A percentile compares a stretch with the other conserved stretches of the same genome.
Conservation (phyloP, 2,113 vertebrate genomes). For the Corydoras maculifer region DNA sequence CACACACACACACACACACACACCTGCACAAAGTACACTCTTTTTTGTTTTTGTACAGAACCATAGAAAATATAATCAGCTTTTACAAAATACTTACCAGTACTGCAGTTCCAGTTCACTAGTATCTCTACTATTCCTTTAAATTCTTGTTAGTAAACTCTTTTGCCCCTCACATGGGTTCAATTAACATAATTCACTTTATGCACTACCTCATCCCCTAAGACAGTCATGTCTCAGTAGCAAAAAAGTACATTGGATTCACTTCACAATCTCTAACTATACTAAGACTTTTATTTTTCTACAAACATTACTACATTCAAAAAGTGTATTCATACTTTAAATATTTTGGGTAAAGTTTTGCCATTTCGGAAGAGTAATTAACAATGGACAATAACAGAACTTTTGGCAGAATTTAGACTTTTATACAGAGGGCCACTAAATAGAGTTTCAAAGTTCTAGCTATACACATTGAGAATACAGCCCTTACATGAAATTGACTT, state of each 20-base stretch:
- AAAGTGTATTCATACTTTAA: too few species aligned
- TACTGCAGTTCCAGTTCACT: background rate
- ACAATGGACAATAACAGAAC: too few species aligned
- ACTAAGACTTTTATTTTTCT: too few species aligned
- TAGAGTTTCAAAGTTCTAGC: too few species aligned
- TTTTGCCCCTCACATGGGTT: constrained; percentile 21
- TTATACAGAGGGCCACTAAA: too few species aligned
- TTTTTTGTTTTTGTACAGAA: background rate
- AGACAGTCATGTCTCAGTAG: background rate
- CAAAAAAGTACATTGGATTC: background rate
- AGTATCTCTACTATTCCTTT: background rate
- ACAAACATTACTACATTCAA: too few species aligned
- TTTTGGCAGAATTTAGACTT: too few species aligned
- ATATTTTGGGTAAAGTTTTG: too few species aligned
- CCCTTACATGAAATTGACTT: too few species aligned
- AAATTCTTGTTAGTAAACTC: background rate
- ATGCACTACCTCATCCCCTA: background rate
- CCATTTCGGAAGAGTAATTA: too few species aligned
- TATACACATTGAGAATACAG: too few species aligned
- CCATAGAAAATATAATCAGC: constrained; percentile 3
- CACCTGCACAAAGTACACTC: background rate
- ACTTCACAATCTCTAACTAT: too few species aligned
- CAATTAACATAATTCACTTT: constrained; percentile 17
- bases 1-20: constrained; percentile 8
- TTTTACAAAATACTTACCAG: constrained; percentile 2